phyloP scores from a whole-genome alignment of 2,113 vertebrate genomes.

The Apodemus speciosus region DNA sequence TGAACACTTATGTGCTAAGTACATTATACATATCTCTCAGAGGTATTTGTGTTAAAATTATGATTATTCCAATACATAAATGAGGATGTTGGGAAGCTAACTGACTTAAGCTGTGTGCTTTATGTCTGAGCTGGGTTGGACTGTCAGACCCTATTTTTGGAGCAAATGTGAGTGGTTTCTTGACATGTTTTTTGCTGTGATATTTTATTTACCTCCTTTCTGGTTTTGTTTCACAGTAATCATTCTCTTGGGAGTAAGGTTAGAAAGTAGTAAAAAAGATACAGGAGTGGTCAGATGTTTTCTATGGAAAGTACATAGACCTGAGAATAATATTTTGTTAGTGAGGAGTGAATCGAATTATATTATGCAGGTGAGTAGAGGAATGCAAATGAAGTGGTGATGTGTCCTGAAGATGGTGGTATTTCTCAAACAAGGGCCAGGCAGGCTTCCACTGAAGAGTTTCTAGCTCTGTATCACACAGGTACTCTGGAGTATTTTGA shows the following conservation, averaged over 20 bases:
- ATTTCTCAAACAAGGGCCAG: slow-evolving; percentile 3
- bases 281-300: background rate
- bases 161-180: background rate
- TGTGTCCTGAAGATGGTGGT: background rate
- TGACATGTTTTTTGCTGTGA: background rate
- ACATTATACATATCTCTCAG: background rate
- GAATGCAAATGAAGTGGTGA: background rate
- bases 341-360: background rate
- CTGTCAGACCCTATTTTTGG: background rate
- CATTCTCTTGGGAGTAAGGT: background rate
- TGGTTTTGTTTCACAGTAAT: background rate
- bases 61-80: background rate
- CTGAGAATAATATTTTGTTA: background rate
- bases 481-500: background rate
- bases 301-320: background rate
- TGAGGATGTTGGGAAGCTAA: background rate
- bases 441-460: background rate
- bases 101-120: background rate
- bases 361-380: background rate
- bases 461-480: background rate
- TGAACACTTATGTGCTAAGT: background rate
- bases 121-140: background rate
- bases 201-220: slow-evolving; percentile 20
- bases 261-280: background rate
- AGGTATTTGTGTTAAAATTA: background rate